Evolutionary conservation across 2,888 invertebrate species (phyloP), one percentile per base, ranked within the genome.

Genomic region (Epsilonema sp.): DNA sequence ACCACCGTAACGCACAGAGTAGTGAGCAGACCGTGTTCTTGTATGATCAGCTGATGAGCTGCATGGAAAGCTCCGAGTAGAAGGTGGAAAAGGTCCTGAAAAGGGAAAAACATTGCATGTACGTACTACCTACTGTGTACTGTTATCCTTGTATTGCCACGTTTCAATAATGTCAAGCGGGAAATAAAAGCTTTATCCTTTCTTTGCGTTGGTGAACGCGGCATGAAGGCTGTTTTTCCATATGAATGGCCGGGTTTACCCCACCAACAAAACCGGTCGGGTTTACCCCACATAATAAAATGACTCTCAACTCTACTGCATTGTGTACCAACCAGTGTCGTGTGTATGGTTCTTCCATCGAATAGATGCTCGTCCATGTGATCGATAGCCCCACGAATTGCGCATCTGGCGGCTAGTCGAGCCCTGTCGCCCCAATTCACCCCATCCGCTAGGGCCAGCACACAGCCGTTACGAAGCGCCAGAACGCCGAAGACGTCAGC

Each of bases 391-490:
- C 83, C 85, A 59, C 83, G 81, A 19, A 85, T 75, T 1, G 84
- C 85, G 48, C 82, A 81, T 40, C 61, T 41, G 19, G 52, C 56
- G 16, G 56, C 58, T 42, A 56, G 26, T n/a, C 48, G 76, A 22
- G 84, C 80, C 58, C 82, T 82, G 62, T 82, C 79, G 66, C 85
- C 85, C 85, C 85, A 86, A 68, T 86, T 85, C 2, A 85, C 85
- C 23, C 85, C 85, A 69, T 85, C 85, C 2, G 84, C 85, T 48
- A 86, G 73, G 16, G 80, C 79, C 65, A 85, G 70, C 48, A 83
- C 73, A 19, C 79, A 78, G 51, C 77, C 79, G 68, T 83, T 79
- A n/a, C 59, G 62, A 16, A 74, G 59, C 5, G 73, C 70, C 51
- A 71, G 78, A 50, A 85, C 70, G 1, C 79, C 84, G 68, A 80